These are phyloP conservation scores for Coenobita brevimanus DNA, from an alignment of 1,140 invertebrate genomes.

Conservation along the genomic window DNA sequence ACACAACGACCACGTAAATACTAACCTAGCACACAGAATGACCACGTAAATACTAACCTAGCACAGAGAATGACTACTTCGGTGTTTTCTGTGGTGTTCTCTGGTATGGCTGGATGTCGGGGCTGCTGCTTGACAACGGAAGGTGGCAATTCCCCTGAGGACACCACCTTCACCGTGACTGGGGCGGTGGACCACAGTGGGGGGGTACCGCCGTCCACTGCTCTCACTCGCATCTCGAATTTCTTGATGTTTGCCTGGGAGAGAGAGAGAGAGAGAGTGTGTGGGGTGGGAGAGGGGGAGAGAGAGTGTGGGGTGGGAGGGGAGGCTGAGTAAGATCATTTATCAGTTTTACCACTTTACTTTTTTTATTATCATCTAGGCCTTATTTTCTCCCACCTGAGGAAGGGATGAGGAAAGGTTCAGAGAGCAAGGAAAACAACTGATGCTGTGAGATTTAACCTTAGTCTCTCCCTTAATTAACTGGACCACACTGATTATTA, in stretches of 20 bases:
- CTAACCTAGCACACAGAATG: no score
- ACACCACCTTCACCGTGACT: conserved; percentile 25
- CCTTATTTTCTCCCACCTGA: no score
- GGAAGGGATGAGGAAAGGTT: no score
- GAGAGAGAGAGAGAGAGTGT: background rate
- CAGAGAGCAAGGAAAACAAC: no score
- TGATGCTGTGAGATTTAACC: no score
- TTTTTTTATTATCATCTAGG: no score
- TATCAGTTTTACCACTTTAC: no score
- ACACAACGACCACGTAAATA: no score
- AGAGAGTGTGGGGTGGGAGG: no score
- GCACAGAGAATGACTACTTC: conserved; percentile 34
- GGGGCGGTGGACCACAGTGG: conserved; percentile 32
- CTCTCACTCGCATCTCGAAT: conserved; percentile 27
- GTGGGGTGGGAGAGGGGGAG: background rate
- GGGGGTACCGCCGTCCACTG: conserved; percentile 35
- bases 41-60: conserved; percentile 35
- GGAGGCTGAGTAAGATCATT: no score
- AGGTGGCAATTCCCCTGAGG: conserved; percentile 46
- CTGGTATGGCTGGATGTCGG: conserved; percentile 27
- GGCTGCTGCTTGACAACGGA: conserved; percentile 42
- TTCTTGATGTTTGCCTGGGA: background rate
- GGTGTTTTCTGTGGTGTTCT: conserved; percentile 55
- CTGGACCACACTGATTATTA: no score
- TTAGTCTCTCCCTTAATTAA: no score